Conservation (phyloP, 53 echinoderm and acorn worm genomes). For the Holothuria leucospilota region DNA sequence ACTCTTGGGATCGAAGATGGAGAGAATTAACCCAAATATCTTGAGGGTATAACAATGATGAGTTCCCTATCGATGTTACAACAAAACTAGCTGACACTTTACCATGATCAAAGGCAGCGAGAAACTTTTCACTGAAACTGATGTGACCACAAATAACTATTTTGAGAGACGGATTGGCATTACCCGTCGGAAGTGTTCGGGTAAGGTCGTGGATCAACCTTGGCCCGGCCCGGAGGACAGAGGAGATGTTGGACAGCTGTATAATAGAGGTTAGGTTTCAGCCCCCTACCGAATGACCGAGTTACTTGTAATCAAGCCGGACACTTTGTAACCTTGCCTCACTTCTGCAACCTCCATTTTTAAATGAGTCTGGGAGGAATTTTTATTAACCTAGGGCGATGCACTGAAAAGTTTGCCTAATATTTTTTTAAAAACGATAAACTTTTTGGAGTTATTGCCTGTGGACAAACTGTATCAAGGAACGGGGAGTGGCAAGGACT, state of each 20-base stretch:
- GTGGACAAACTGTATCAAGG: too few relatives aligned
- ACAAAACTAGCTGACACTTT: too few relatives aligned
- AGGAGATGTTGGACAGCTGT: constrained; percentile 4
- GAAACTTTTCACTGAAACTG: too few relatives aligned
- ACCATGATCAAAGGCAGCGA: too few relatives aligned
- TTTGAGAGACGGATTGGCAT: constrained; percentile 9
- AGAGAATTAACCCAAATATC: constrained; percentile 26
- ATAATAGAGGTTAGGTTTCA: constrained; percentile 30
- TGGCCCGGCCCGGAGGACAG: constrained; percentile 27
- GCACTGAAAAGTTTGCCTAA: too few relatives aligned
- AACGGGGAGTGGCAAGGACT: too few relatives aligned
- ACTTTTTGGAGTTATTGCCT: too few relatives aligned
- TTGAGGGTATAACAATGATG: background rate
- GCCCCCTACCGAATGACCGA: constrained; percentile 21
- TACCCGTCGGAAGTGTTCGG: background rate
- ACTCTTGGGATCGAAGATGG: background rate
- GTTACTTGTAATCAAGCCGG: constrained; percentile 23
- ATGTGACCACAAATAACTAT: constrained; percentile 34
- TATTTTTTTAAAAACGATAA: too few relatives aligned
- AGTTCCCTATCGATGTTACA: too few relatives aligned
- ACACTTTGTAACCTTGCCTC: constrained; percentile 37
- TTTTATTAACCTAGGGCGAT: background rate
- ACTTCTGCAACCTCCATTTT: constrained; percentile 28
- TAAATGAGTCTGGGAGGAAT: constrained; percentile 4
- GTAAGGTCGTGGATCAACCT: constrained; percentile 13